Conservation (phyloP, 2,797 vertebrate genomes). For the Neopelma chrysocephalum region DNA sequence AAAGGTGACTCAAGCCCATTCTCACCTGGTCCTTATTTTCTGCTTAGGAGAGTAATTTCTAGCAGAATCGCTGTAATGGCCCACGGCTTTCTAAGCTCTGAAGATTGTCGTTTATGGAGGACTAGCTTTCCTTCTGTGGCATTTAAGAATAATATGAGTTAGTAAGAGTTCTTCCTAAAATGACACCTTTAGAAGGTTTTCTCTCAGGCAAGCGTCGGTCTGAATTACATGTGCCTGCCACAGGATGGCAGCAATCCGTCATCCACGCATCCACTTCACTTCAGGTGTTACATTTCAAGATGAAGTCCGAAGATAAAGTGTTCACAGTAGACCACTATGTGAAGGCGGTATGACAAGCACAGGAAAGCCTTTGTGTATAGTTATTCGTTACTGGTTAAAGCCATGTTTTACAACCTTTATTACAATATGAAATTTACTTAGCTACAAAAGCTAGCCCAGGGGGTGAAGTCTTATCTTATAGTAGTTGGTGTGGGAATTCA, state of each 20-base stretch:
- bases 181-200: background rate
- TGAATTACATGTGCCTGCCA: slow-evolving; percentile 14
- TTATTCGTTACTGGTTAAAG: background rate
- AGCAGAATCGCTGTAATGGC: background rate
- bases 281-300: accelerated
- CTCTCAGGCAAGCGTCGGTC: background rate
- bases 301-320: background rate
- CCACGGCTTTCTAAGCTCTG: background rate
- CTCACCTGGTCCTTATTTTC: background rate
- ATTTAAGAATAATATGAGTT: background rate
- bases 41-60: background rate
- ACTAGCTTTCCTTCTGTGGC: background rate
- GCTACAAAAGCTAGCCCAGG: background rate
- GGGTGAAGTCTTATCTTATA: background rate
- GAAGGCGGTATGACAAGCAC: background rate
- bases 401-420: background rate
- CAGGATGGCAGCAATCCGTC: slow-evolving; percentile 51
- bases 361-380: background rate
- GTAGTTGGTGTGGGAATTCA: background rate
- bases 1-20: background rate
- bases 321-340: background rate
- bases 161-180: background rate
- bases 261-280: background rate
- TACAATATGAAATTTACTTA: background rate
- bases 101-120: accelerated